Evolutionary conservation across 2,888 invertebrate species (phyloP).

Genomic region (Dioctria linearis): DNA sequence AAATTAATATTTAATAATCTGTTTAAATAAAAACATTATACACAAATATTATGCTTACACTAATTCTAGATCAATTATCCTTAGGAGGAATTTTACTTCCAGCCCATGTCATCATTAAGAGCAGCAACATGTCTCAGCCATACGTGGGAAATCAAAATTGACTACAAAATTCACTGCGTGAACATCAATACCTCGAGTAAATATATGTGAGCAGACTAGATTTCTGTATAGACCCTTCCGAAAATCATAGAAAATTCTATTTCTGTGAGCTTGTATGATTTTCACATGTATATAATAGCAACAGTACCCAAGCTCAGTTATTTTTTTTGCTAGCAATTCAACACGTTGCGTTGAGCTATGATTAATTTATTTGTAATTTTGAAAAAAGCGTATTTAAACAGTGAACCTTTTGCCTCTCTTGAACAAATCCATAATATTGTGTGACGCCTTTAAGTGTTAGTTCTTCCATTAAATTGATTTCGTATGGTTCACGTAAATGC

Average conservation of each 20-base stretch:
- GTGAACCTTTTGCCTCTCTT: constrained; percentile 99
- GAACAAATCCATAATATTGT: constrained; percentile 99
- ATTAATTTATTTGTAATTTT: constrained; percentile 99
- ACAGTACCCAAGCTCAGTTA: constrained; percentile 99
- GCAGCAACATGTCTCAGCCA: constrained; percentile 99
- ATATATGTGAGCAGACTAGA: constrained; percentile 95
- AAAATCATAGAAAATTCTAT: constrained; percentile 99
- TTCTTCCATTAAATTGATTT: constrained; percentile 99
- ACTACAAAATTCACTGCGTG: constrained; percentile 99
- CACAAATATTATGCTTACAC: no score
- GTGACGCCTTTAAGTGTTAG: constrained; percentile 99
- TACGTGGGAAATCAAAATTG: constrained; percentile 99
- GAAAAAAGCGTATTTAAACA: constrained; percentile 99
- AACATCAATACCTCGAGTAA: constrained; percentile 99
- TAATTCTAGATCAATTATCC: no score
- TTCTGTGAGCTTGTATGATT: constrained; percentile 99
- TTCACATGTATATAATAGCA: constrained; percentile 99
- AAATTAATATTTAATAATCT: no score
- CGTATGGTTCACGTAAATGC: constrained; percentile 97
- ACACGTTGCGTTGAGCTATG: constrained; percentile 99
- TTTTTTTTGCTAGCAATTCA: constrained; percentile 98
- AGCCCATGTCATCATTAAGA: no score
- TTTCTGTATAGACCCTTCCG: constrained; percentile 98
- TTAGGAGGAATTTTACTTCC: no score
- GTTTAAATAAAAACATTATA: no score